Conservation (phyloP, 2,888 invertebrate genomes). For the Lochmaea crataegi region DNA sequence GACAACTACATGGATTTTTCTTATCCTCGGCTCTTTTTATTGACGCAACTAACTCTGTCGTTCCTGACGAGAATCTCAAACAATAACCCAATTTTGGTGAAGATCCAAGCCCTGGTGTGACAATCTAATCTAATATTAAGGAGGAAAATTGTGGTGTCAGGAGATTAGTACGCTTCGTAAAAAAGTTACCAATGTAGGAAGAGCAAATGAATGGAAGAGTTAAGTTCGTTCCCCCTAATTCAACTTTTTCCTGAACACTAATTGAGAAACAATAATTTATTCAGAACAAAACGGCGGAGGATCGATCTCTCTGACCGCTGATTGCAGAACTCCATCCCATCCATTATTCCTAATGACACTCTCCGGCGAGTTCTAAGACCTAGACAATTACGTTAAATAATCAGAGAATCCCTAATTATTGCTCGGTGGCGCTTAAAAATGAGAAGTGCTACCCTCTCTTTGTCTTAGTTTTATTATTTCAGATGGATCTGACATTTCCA, state of each 20-base stretch:
- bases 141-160: too few species aligned
- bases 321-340: slow-evolving; percentile 60
- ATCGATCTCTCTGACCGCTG: slow-evolving; percentile 57
- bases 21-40: too few species aligned
- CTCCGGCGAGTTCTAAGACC: slow-evolving; percentile 60
- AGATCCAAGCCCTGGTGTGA: too few species aligned
- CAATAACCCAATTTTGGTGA: too few species aligned
- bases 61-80: too few species aligned
- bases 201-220: slow-evolving; percentile 8
- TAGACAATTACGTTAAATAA: slow-evolving; percentile 64
- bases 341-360: slow-evolving; percentile 65
- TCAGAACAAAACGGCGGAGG: slow-evolving; percentile 60
- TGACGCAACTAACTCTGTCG: too few species aligned
- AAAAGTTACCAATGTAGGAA: background rate
- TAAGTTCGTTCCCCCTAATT: slow-evolving; percentile 37
- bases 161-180: background rate
- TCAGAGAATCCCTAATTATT: slow-evolving; percentile 64
- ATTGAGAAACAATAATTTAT: slow-evolving; percentile 65
- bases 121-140: too few species aligned
- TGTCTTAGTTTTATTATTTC: slow-evolving; percentile 57
- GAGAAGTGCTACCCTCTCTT: slow-evolving; percentile 59
- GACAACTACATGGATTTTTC: too few species aligned
- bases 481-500: slow-evolving; percentile 58
- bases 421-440: slow-evolving; percentile 59
- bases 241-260: slow-evolving; percentile 57